These are phyloP conservation scores for Heteromyza rotundicornis DNA, from an alignment of 2,888 invertebrate genomes.

Conservation along the genomic window DNA sequence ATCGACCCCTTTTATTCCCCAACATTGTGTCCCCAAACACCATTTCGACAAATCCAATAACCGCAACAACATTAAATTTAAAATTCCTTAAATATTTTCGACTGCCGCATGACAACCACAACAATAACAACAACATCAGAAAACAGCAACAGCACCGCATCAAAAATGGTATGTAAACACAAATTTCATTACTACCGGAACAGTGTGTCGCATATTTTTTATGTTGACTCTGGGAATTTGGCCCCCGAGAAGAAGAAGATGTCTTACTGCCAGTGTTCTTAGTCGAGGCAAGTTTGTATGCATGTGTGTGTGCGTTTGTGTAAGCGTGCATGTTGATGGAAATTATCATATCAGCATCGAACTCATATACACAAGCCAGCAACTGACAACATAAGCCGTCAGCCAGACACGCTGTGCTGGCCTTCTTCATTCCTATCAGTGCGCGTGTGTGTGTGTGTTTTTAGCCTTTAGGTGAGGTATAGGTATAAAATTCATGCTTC, in stretches of 20 bases:
- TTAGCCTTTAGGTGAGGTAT: too few relatives aligned
- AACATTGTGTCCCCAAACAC: neutral
- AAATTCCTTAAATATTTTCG: neutral
- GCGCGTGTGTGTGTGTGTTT: too few relatives aligned
- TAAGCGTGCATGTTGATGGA: too few relatives aligned
- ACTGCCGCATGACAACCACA: neutral
- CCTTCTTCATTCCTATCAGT: too few relatives aligned
- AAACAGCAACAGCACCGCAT: too few relatives aligned
- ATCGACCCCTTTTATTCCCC: too few relatives aligned
- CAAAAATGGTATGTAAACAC: neutral
- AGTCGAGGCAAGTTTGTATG: too few relatives aligned
- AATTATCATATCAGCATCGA: neutral
- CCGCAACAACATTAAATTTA: neutral
- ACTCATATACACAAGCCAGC: neutral
- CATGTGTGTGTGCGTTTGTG: too few relatives aligned
- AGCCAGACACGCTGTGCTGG: neutral
- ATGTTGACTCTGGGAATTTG: neutral
- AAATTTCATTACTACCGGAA: neutral
- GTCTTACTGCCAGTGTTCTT: too few relatives aligned
- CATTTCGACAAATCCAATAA: conserved; percentile 4
- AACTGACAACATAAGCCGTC: neutral
- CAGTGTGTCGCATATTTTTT: neutral
- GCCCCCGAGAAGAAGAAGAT: neutral
- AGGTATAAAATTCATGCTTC: too few relatives aligned
- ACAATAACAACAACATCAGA: neutral